phyloP scores from a whole-genome alignment of 2,113 vertebrate species.

The Cranoglanis bouderius region DNA sequence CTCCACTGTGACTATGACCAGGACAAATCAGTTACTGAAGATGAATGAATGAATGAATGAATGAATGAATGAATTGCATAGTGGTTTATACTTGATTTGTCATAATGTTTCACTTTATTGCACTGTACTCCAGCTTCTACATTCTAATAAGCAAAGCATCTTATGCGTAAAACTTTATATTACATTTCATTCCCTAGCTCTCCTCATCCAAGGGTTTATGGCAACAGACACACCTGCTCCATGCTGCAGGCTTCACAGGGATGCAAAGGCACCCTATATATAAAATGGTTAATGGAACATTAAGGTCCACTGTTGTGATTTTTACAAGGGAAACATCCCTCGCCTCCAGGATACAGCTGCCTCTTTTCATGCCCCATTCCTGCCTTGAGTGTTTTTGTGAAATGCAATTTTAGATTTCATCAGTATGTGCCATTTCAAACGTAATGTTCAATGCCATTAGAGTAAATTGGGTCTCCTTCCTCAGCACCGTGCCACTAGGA shows the following conservation, averaged over 20 bases:
- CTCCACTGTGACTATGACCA: background rate
- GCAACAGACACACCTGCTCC: background rate
- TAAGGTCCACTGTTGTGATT: background rate
- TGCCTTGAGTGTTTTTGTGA: constrained; percentile 24
- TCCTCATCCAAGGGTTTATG: background rate
- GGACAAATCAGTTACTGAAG: background rate
- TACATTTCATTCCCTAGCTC: background rate
- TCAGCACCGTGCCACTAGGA: constrained; percentile 18
- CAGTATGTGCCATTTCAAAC: constrained; percentile 31
- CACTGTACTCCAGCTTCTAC: background rate
- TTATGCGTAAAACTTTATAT: background rate
- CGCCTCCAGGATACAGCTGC: background rate
- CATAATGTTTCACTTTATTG: background rate
- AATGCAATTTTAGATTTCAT: constrained; percentile 44
- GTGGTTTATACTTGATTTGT: background rate
- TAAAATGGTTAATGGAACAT: background rate
- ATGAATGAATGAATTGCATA: background rate
- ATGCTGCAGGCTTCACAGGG: background rate
- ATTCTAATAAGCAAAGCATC: background rate
- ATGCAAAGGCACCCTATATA: background rate
- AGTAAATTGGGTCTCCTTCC: constrained; percentile 35
- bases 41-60: background rate
- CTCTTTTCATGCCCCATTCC: constrained; percentile 3
- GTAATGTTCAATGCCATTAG: constrained; percentile 32
- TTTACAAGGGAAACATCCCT: constrained; percentile 22